Evolutionary conservation across 2,888 invertebrate genomes (phyloP), one percentile per base, ranked within the genome.

Genomic region (Harmothoe impar): DNA sequence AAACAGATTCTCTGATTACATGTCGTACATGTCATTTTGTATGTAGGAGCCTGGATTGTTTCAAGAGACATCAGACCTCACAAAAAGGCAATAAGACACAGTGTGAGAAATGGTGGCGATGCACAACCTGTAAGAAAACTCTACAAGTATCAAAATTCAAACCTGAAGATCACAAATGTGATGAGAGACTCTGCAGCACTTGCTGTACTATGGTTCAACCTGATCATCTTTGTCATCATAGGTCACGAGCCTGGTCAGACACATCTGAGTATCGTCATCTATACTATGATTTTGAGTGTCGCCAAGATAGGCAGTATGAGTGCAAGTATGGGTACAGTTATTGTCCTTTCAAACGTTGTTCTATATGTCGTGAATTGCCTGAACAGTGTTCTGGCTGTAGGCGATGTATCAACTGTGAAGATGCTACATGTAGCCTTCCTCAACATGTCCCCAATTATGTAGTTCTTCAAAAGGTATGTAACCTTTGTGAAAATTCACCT

Each of bases 241-340:
- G 62, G 20, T 62, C 62, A 62, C 20, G 15, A 3, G 23, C 7
- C 12, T 62, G 62, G 62, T 7, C 3, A 62, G 62, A 62, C n/a
- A 62, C 62, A 5, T 62, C 62, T 7, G 20, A 20, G 20, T 62
- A 62, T 62, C 3, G n/a, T 3, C n/a, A n/a, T 62, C 62, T 62
- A 5, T 62, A 62, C 15, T 62, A n/a, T 62, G 62, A 62, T 62
- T 62, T 62, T 62, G 62, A 62, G 62, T n/a, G 62, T 62, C n/a
- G 23, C 15, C 62, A 62, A n/a, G 62, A 62, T 3, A 62, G 12
- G 3, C 62, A 7, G 7, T 20, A 62, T 62, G 62, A 62, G n/a
- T 62, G 62, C 15, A 15, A 62, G 1, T 5, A n/a, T n/a, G 62
- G 62, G n/a, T 62, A 62, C 15, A n/a, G 3, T 20, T 62, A n/a